Evolutionary conservation across 2,888 invertebrate genomes (phyloP), one percentile per base, ranked within the genome.

Genomic region (Stomorhina lunata): DNA sequence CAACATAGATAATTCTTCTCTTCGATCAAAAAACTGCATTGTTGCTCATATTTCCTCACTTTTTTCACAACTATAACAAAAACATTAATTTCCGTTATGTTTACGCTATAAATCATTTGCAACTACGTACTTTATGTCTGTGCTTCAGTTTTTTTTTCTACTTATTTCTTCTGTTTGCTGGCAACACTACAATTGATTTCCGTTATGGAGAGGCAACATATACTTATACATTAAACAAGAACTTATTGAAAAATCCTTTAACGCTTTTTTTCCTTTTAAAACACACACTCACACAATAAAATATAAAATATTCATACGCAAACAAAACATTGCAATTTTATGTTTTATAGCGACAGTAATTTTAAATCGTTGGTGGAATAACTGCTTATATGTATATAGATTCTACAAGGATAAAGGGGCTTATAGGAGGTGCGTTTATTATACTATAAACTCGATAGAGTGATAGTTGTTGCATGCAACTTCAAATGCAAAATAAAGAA

Each of bases 11-110:
- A 2, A 48, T 15, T 22, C 32, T 45, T 45, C 22, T 22, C 45
- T 75, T 15, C 32, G 53, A 55, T 75, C 65, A 40, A 32, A 27
- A 65, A 53, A 43, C 53, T 34, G 20, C 34, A 65, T 15, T 29
- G 53, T 32, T 53, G 15, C 9, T n/a, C n/a, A 40, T 20, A 53
- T 1, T 4, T 5, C 4, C 37, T 53, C 27, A 29, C 9, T 15
- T 61, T 34, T 34, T 73, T 63, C 53, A 20, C 15, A 17, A 32
- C 15, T 25, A 43, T 20, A 75, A 55, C 65, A 65, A 65, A 79
- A 72, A 72, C 72, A 79, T 57, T 79, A 79, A 72, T 79, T 79
- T 79, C 79, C 79, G 79, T 79, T 79, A 79, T 79, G 78, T 79
- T 79, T 57, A 66, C 65, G 65, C 72, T 63, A 81, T 81, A 77